phyloP scores from a whole-genome alignment of 2,113 vertebrate species.

The Nicator chloris region DNA sequence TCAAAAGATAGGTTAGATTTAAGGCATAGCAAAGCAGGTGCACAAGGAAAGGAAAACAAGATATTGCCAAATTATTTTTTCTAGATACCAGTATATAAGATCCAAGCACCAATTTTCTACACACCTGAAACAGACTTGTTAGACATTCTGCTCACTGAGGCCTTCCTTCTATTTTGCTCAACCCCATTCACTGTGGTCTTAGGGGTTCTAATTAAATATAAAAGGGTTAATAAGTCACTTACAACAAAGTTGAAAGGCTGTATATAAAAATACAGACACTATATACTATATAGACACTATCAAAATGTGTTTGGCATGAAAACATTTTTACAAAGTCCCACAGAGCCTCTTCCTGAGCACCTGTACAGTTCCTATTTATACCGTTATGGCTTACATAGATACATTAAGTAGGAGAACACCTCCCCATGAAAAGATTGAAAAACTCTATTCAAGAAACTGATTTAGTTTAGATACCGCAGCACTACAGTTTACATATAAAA shows the following conservation, averaged over 20 bases:
- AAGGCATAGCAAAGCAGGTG: conserved; percentile 46
- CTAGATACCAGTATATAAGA: conserved; percentile 9
- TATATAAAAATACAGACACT: conserved; percentile 44
- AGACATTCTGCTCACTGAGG: conserved; percentile 77
- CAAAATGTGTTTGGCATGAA: conserved; percentile 9
- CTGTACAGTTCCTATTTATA: neutral
- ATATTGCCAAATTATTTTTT: neutral
- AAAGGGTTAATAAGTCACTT: conserved; percentile 73
- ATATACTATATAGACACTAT: conserved; percentile 28
- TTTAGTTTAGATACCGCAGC: neutral
- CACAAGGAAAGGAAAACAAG: conserved; percentile 47
- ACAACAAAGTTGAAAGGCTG: conserved; percentile 42
- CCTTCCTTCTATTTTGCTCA: conserved; percentile 79
- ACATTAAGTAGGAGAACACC: neutral
- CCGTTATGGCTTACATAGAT: neutral
- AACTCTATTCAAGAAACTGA: neutral
- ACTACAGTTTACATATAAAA: neutral
- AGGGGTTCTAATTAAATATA: conserved; percentile 81
- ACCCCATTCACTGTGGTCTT: conserved; percentile 78
- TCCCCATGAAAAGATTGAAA: neutral
- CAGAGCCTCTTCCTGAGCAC: neutral
- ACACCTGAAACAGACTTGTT: conserved; percentile 78
- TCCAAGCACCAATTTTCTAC: conserved; percentile 65
- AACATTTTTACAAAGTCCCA: neutral
- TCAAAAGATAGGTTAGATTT: neutral